These are phyloP conservation scores for Magallana gigas DNA, from an alignment of 1,140 invertebrate genomes.

Conservation along the genomic window DNA sequence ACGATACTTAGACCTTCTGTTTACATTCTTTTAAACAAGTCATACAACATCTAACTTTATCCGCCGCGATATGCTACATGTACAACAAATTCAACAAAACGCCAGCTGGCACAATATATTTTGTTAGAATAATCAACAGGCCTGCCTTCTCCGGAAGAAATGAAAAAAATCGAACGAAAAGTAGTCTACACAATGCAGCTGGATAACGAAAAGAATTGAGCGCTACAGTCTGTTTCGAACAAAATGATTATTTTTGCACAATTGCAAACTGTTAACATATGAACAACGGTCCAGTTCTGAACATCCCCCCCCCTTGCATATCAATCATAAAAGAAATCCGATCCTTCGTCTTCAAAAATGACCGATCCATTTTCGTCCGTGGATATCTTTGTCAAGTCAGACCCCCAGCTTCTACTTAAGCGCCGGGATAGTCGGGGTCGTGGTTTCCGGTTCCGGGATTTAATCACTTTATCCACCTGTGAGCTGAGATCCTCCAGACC, in stretches of 20 bases:
- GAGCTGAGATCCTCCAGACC: conserved; percentile 59
- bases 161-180: neutral
- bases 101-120: neutral
- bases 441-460: conserved; percentile 51
- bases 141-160: neutral
- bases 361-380: conserved; percentile 54
- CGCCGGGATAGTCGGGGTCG: conserved; percentile 23
- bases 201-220: too few relatives aligned
- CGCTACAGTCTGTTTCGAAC: too few relatives aligned
- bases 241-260: too few relatives aligned
- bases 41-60: neutral
- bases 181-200: neutral
- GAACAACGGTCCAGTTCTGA: too few relatives aligned
- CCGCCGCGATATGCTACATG: neutral
- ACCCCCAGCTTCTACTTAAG: conserved; percentile 42
- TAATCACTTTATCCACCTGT: conserved; percentile 59
- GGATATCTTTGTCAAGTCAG: conserved; percentile 40
- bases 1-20: too few relatives aligned
- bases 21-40: too few relatives aligned
- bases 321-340: conserved; percentile 56
- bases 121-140: neutral
- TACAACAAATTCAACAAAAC: neutral
- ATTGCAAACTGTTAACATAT: too few relatives aligned
- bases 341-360: conserved; percentile 54
- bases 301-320: neutral